Percentiles rank a stretch among this genome's conserved stretches.
phyloP scores from a whole-genome alignment of 2,888 invertebrate species.

The Dexiosoma caninum region DNA sequence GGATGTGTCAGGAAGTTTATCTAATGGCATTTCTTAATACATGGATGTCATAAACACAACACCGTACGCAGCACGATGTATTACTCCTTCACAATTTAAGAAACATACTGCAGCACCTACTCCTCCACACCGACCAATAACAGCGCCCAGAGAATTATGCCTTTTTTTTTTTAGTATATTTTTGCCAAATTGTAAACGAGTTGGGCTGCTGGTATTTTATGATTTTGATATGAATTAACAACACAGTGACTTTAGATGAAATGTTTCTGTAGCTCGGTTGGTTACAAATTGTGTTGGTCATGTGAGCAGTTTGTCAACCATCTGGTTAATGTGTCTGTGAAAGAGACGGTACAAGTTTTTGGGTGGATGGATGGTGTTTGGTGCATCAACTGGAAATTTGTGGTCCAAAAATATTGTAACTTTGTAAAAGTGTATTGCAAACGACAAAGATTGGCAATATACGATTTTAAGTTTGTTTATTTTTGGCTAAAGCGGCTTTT shows the following conservation, averaged over 20 bases:
- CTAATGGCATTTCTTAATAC: slow-evolving; percentile 25
- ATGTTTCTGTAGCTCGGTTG: slow-evolving; percentile 24
- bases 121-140: background rate
- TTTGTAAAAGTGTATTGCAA: slow-evolving; percentile 32
- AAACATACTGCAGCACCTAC: background rate
- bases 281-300: slow-evolving; percentile 16
- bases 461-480: slow-evolving; percentile 31
- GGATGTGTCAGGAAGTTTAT: slow-evolving; percentile 8
- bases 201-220: slow-evolving; percentile 17
- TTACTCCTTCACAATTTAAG: background rate
- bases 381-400: slow-evolving; percentile 66
- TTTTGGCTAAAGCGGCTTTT: background rate
- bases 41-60: slow-evolving; percentile 11
- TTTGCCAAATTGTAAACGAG: slow-evolving; percentile 42
- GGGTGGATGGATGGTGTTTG: background rate
- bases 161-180: background rate
- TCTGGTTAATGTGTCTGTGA: background rate
- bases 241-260: slow-evolving; percentile 20
- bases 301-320: slow-evolving; percentile 8
- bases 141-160: background rate
- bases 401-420: slow-evolving; percentile 56
- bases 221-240: background rate
- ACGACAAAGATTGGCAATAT: slow-evolving; percentile 36
- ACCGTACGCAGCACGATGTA: background rate
- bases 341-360: no score